These are phyloP conservation scores for Steinernema carpocapsae DNA, from an alignment of 2,888 invertebrate species.

Conservation along the genomic window DNA sequence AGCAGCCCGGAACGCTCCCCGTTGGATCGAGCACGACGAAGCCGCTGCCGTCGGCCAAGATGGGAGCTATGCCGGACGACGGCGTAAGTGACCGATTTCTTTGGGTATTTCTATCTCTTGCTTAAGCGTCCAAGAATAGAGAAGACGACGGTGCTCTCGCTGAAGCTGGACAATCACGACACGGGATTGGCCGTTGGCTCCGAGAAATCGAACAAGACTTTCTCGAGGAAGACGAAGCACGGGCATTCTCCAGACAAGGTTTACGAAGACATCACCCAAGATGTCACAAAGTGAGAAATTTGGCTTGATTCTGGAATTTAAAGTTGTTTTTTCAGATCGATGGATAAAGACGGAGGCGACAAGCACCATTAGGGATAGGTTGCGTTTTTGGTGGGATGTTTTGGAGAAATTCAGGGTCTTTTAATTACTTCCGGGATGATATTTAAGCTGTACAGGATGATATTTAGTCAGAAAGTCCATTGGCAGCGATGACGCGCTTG, in stretches of 20 bases:
- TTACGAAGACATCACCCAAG: too few species aligned
- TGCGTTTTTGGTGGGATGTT: too few species aligned
- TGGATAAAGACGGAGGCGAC: too few species aligned
- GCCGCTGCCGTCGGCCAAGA: conserved; percentile 5
- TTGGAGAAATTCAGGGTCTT: too few species aligned
- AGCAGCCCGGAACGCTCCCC: neutral
- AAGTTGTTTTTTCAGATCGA: too few species aligned
- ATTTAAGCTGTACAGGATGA: too few species aligned
- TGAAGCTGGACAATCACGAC: neutral
- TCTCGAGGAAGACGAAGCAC: neutral
- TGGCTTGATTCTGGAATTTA: too few species aligned
- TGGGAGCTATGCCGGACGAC: conserved; percentile 15
- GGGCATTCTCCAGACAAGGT: too few species aligned
- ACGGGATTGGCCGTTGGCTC: neutral
- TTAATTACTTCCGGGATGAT: too few species aligned
- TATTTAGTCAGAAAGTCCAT: neutral
- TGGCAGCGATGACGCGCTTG: conserved; percentile 33
- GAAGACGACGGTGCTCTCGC: neutral
- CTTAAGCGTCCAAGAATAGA: neutral
- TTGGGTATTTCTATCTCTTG: too few species aligned
- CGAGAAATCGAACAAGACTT: neutral
- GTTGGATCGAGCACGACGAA: neutral
- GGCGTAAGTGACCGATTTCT: neutral
- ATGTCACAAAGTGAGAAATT: too few species aligned
- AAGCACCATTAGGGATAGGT: too few species aligned